Evolutionary conservation across 2,888 invertebrate genomes (phyloP).

Genomic region (Trachelus tabidus): DNA sequence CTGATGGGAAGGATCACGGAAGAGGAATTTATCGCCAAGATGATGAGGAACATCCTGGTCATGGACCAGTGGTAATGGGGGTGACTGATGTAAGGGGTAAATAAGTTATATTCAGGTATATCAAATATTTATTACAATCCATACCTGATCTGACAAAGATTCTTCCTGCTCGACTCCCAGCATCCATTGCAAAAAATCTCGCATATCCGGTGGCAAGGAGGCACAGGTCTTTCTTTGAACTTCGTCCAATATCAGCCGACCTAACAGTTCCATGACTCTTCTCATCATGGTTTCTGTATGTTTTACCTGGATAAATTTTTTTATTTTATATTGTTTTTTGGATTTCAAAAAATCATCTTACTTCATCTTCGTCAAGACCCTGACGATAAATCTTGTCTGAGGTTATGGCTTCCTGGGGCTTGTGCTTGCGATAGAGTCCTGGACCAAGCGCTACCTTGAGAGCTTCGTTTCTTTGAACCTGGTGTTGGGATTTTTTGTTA

Average conservation of each 20-base stretch:
- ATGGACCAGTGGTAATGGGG: conserved; percentile 25
- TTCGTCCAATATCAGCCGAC: conserved; percentile 45
- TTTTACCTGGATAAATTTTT: conserved; percentile 31
- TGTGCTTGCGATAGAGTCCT: conserved; percentile 42
- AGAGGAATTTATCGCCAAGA: conserved; percentile 35
- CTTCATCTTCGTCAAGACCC: conserved; percentile 35
- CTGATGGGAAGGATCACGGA: conserved; percentile 15
- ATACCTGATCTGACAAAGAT: conserved; percentile 25
- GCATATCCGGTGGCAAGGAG: conserved; percentile 41
- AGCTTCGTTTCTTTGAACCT: conserved; percentile 43
- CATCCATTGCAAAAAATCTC: conserved; percentile 50
- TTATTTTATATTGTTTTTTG: not conserved
- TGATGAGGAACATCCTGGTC: conserved; percentile 11
- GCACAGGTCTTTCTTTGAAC: conserved; percentile 49
- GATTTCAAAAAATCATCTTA: conserved; percentile 6
- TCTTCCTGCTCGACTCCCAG: conserved; percentile 29
- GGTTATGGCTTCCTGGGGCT: conserved; percentile 29
- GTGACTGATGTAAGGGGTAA: conserved; percentile 23
- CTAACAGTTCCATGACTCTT: conserved; percentile 44
- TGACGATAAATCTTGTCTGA: conserved; percentile 35
- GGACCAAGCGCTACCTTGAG: conserved; percentile 42
- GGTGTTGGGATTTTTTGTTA: not conserved
- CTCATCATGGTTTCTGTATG: conserved; percentile 44
- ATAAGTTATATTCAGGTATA: not conserved
- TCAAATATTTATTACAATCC: not conserved